phyloP scores from a whole-genome alignment of 1,140 invertebrate genomes.

The Neotoxoptera formosana region DNA sequence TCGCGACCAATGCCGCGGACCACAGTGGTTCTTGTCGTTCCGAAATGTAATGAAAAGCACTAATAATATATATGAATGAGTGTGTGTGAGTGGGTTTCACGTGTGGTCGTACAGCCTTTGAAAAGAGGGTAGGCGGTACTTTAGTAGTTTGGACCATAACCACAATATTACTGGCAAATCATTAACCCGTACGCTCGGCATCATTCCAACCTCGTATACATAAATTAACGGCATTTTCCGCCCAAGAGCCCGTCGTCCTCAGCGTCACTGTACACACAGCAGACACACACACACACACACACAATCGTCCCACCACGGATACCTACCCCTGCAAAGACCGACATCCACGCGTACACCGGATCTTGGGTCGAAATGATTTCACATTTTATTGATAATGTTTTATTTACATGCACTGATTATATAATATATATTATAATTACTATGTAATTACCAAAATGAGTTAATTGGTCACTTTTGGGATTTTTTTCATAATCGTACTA shows the following conservation, averaged over 20 bases:
- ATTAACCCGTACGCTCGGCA: conserved; percentile 31
- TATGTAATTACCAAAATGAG: no score
- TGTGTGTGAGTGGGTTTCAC: neutral
- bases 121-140: neutral
- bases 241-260: neutral
- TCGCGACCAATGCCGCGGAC: neutral
- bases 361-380: neutral
- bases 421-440: neutral
- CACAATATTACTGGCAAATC: conserved; percentile 8
- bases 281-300: neutral
- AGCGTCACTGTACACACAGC: neutral
- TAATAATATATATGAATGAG: neutral
- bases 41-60: neutral
- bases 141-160: neutral
- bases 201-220: conserved; percentile 24
- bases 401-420: neutral
- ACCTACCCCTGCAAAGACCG: neutral
- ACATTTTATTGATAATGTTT: neutral
- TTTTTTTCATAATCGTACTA: no score
- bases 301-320: neutral
- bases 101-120: neutral
- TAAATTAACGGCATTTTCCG: neutral
- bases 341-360: neutral
- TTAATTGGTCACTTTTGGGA: no score
- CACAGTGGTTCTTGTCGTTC: neutral